Evolutionary conservation across 64 coral and sea anemone species (phyloP).

Genomic region (Porites lutea): DNA sequence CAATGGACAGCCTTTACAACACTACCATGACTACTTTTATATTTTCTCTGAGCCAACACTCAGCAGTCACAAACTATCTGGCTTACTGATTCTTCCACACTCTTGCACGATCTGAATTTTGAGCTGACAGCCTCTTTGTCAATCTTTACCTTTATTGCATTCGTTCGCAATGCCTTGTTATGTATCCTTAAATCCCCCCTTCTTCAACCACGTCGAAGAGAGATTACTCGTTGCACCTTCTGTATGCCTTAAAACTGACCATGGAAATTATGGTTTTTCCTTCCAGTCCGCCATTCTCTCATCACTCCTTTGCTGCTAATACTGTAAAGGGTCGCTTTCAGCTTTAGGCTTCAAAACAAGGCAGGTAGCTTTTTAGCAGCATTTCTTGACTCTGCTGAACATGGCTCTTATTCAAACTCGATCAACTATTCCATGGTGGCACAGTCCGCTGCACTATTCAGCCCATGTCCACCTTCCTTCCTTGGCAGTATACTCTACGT

Average conservation of each 20-base stretch:
- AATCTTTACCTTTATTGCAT: background rate
- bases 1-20: slow-evolving; percentile 20
- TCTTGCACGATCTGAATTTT: slow-evolving; percentile 39
- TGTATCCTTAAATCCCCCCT: no score
- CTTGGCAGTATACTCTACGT: background rate
- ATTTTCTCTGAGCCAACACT: slow-evolving; percentile 39
- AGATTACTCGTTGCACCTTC: no score
- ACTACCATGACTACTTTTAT: slow-evolving; percentile 38
- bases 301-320: no score
- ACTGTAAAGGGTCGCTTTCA: no score
- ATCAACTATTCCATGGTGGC: background rate
- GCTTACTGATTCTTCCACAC: background rate
- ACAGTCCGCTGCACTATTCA: background rate
- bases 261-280: no score
- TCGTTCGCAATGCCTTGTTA: no score
- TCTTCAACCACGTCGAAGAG: no score
- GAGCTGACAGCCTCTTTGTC: background rate
- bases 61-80: slow-evolving; percentile 38
- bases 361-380: no score
- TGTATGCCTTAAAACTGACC: no score
- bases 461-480: background rate
- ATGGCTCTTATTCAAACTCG: background rate
- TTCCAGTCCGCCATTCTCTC: no score
- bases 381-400: no score
- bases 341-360: no score